Base-by-base conservation (phyloP, 2,113 vertebrate genomes). In the Chaetops frenatus region DNA sequence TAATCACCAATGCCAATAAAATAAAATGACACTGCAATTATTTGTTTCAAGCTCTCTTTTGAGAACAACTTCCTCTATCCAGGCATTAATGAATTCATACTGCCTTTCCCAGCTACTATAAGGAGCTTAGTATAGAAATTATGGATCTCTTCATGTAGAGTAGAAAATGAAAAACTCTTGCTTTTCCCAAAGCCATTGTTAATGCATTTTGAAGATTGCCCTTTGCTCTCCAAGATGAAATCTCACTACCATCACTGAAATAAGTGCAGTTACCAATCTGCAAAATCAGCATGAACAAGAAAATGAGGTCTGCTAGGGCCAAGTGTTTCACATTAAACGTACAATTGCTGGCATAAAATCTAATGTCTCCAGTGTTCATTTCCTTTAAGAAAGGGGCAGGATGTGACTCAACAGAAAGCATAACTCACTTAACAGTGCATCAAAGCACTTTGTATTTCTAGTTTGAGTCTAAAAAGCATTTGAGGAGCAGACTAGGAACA, bases 311-410 rank as follows among this genome's bases (percentile, higher is more conserved):
- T 71, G 31, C 44, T 60, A 56, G 21, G 23, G n/a, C 76, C 88
- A 84, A 93, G 36, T 86, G 80, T 73, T 95, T 86, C 91, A 70
- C 47, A 81, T 92, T 92, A 90, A 90, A 74, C 33, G 69, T 65
- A 86, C 62, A 93, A 87, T 86, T 92, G 47, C 76, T 93, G 88
- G 82, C 88, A 90, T 35, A 77, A 93, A 94, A 77, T 23, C 48
- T 31, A 36, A 85, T 54, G 47, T 42, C 15, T 90, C 85, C 78
- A 87, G 17, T 69, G 31, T 28, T 90, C 62, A 42, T 70, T 92
- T 88, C 82, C 72, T 40, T 51, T 20, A 66, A 81, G 70, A 90
- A 82, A 62, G n/a, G 29, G 25, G 51, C 71, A 88, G 85, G 88
- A 95, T 88, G 27, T 84, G 69, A 92, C 69, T 92, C 90, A 94